Percentiles rank a stretch among this genome's conserved stretches.
Evolutionary conservation across 2,797 vertebrate genomes (phyloP).

Genomic region (Sibirionetta formosa): DNA sequence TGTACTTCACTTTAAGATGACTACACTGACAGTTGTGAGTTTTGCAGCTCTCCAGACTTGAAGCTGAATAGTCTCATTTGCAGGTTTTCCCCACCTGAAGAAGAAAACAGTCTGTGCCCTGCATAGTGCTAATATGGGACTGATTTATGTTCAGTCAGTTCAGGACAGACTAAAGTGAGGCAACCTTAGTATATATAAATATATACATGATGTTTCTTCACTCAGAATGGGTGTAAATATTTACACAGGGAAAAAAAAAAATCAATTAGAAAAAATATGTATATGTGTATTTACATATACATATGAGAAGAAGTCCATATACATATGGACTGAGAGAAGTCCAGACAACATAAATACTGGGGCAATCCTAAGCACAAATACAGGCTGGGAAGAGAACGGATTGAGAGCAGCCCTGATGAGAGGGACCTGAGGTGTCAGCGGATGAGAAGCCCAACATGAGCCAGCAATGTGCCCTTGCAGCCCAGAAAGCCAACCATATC

Average conservation of each 20-base stretch:
- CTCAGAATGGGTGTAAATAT: not conserved
- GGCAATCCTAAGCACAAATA: no score
- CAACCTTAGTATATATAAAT: not conserved
- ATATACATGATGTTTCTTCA: not conserved
- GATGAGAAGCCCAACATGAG: no score
- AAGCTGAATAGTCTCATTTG: not conserved
- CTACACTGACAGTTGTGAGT: not conserved
- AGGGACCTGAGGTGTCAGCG: no score
- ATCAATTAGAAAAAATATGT: rapidly evolving
- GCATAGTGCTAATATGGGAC: not conserved
- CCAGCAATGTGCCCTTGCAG: no score
- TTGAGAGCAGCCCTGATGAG: no score
- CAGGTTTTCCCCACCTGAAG: not conserved
- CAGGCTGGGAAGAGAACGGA: no score
- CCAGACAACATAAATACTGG: not conserved
- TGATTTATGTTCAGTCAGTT: not conserved
- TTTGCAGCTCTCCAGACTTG: not conserved
- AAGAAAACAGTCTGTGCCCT: not conserved
- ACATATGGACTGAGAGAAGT: not conserved
- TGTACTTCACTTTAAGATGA: not conserved
- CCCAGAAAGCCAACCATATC: no score
- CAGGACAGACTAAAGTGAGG: not conserved
- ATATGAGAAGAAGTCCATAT: no score
- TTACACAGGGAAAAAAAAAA: not conserved
- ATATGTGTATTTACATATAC: rapidly evolving